Evolutionary conservation across 2,888 invertebrate genomes (phyloP).

Genomic region (Erebia ligea): DNA sequence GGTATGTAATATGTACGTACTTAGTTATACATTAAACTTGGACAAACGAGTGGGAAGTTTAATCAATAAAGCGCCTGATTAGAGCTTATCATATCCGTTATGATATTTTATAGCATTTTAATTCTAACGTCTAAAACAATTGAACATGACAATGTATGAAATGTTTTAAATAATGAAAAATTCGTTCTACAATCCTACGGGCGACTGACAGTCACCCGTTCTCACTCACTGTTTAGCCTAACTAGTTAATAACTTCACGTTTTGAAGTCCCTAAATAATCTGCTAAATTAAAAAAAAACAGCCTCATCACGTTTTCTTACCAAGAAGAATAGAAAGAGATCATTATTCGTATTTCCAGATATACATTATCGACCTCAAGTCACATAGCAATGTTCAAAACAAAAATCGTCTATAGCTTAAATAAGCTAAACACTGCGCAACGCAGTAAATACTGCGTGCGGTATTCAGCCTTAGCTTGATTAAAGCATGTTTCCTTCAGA

Average conservation of each 20-base stretch:
- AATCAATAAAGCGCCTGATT: conserved; percentile 4
- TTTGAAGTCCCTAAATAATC: too few relatives aligned
- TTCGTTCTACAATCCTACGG: too few relatives aligned
- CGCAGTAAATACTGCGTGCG: conserved; percentile 17
- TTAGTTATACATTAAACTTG: neutral
- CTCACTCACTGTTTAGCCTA: too few relatives aligned
- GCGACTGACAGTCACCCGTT: too few relatives aligned
- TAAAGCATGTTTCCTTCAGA: conserved; percentile 40
- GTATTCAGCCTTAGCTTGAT: conserved; percentile 42
- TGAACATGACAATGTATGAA: neutral
- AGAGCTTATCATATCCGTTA: conserved; percentile 11
- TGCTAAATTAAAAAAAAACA: neutral
- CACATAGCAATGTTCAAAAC: neutral
- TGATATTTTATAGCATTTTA: neutral
- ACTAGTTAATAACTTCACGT: too few relatives aligned
- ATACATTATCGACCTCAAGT: neutral
- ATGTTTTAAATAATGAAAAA: too few relatives aligned
- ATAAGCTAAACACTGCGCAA: too few relatives aligned
- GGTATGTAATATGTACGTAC: neutral
- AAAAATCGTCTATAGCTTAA: conserved; percentile 6
- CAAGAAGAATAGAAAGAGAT: neutral
- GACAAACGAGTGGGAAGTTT: neutral
- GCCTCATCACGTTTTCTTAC: neutral
- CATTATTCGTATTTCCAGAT: neutral
- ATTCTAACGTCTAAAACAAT: neutral